These are phyloP conservation scores for Cheilosia vulpina DNA, from an alignment of 2,888 invertebrate species.

Conservation along the genomic window DNA sequence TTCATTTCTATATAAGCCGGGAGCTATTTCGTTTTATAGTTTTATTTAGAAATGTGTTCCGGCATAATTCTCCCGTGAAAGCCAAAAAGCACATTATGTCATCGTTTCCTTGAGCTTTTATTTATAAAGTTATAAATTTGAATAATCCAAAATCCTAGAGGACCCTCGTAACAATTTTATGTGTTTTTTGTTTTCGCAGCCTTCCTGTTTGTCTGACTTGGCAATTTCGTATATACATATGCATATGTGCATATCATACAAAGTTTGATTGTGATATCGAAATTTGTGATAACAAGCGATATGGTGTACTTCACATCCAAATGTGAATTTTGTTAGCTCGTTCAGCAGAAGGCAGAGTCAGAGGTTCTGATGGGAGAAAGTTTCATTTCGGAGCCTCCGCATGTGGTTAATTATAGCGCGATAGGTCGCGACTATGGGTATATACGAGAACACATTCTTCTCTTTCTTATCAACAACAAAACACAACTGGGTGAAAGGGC, in stretches of 20 bases:
- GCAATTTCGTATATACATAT: background rate
- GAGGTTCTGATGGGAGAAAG: no score
- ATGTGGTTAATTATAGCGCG: no score
- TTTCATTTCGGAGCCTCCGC: no score
- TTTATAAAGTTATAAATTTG: constrained; percentile 61
- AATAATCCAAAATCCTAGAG: constrained; percentile 71
- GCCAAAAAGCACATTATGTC: constrained; percentile 31
- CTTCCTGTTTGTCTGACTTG: constrained; percentile 57
- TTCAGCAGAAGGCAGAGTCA: no score
- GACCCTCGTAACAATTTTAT: constrained; percentile 67
- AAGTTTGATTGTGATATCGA: no score
- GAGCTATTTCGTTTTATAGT: constrained; percentile 24
- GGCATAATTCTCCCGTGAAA: no score
- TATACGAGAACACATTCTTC: background rate
- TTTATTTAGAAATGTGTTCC: constrained; percentile 22
- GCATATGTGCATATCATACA: background rate
- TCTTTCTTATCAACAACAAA: constrained; percentile 11
- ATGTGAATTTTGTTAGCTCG: no score
- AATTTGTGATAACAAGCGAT: background rate
- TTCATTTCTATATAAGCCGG: constrained; percentile 18
- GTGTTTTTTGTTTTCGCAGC: constrained; percentile 40
- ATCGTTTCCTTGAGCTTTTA: constrained; percentile 50
- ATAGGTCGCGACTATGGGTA: no score
- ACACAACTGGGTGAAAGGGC: constrained; percentile 18
- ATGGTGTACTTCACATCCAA: no score